Evolutionary conservation across 2,888 invertebrate genomes (phyloP), one percentile per base, ranked within the genome.

Genomic region (Panopea generosa): DNA sequence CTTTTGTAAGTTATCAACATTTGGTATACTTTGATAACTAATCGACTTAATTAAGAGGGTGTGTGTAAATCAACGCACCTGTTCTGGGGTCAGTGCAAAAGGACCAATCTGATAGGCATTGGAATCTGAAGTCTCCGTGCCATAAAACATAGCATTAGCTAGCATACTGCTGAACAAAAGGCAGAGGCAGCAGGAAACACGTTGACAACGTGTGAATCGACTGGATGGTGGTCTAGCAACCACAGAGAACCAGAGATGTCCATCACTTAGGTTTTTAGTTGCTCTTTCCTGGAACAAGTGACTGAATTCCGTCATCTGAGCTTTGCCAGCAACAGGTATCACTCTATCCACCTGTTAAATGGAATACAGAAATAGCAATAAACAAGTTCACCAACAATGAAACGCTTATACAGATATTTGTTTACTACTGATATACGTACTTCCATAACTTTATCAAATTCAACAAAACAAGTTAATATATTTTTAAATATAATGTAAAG

Each of bases 211-310:
- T 0, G 93, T 93, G 86, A 93, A 94, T 22, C 93, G 89, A 59
- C 93, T 93, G 55, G 92, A 89, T 0, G 93, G 93, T 3, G 94
- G 94, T 22, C 94, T 87, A 38, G 93, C 90, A 71, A 94, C 92
- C 6, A 94, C 92, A 0, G 94, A 94, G 85, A 94, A 93, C 94
- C 94, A 94, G 52, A 94, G 86, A 84, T 94, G 94, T 3, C 93
- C 93, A 76, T 94, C 94, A 16, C 91, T 89, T 2, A 94, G 85
- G 62, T 93, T 92, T 82, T 92, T 91, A 43, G 90, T 89, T 6
- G 92, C 89, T 40, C 89, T 90, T 69, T 91, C 90, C 1, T 91
- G 84, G 85, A 94, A 94, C 65, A 94, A 86, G 82, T 93, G 93
- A 9, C 88, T 84, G 80, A 94, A 93, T 66, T 93, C 91, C 2